Evolutionary conservation across 2,113 vertebrate genomes (phyloP), one percentile per base, ranked within the genome.

Genomic region (Rhizomys pruinosus): DNA sequence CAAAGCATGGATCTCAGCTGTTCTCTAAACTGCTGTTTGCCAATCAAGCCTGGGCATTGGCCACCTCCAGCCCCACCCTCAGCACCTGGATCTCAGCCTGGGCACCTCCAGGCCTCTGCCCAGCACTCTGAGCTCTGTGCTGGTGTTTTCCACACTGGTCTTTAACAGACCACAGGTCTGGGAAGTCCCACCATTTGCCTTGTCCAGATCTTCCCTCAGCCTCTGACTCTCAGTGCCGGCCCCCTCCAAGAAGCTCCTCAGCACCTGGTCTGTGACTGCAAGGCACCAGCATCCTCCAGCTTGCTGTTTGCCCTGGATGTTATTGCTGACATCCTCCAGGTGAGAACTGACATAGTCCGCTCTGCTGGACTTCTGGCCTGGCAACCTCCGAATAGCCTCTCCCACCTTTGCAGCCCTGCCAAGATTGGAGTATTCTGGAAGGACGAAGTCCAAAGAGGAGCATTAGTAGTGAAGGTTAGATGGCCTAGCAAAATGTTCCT

Each of bases 321-420:
- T 94, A 52, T 80, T 86, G 29, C 22, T 94, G 57, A 91, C 10
- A 0, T 89, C 61, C 86, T 89, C 73, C 71, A 94, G 84, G 20
- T 71, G 92, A 89, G 92, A 95, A 74, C 84, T 96, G 84, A 92
- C n/a, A 11, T 89, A 94, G n/a, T 96, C 79, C 80, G 94, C 37
- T 59, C 42, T 74, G n/a, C 66, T 95, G 34, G 84, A 72, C 57
- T 84, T 96, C 32, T 94, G 68, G 71, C 4, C 59, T 76, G 86
- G 91, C 59, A 92, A 76, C 34, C 55, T 77, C 91, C 91, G 91
- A 17, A 77, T 32, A 39, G 37, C 13, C 59, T 91, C 71, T 89
- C 84, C 91, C 66, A 89, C 44, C 17, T 72, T 72, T 16, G 73
- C 29, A 19, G 13, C 11, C 13, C 47, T 17, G 3, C 2, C 39